A percentile compares a stretch with the other conserved stretches of the same genome.
phyloP scores from a whole-genome alignment of 2,113 vertebrate genomes.

The Pangasianodon gigas region DNA sequence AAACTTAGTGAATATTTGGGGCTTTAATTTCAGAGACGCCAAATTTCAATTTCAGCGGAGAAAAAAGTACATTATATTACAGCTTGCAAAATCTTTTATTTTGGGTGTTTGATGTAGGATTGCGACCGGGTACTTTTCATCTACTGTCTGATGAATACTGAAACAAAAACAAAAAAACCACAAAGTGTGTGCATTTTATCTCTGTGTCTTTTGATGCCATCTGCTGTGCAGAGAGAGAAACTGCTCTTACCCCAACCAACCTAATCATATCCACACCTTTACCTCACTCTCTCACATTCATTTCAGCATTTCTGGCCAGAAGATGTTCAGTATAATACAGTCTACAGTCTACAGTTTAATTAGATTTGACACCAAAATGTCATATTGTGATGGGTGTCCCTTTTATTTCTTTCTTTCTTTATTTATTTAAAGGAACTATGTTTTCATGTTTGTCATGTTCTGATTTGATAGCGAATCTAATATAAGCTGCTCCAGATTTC shows the following conservation, averaged over 20 bases:
- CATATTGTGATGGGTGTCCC: background rate
- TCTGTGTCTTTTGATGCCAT: constrained; percentile 6
- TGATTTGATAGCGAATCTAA: background rate
- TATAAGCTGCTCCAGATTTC: background rate
- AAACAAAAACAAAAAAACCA: background rate
- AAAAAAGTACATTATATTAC: background rate
- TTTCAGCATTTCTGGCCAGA: background rate
- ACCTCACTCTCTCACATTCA: background rate
- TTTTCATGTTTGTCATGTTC: background rate
- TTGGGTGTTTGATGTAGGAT: background rate
- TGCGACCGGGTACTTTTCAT: background rate
- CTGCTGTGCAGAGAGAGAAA: background rate
- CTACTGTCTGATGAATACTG: background rate
- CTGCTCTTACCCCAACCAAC: background rate
- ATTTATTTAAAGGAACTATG: background rate
- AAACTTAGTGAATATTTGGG: too few species aligned
- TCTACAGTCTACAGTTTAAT: too few species aligned
- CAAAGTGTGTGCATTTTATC: background rate
- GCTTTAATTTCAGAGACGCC: too few species aligned
- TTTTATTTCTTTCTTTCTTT: background rate
- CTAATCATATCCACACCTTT: background rate
- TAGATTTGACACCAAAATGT: background rate
- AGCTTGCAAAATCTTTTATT: background rate
- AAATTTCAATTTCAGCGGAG: background rate
- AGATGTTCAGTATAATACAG: background rate